A percentile compares a stretch with the other conserved stretches of the same genome.
phyloP scores from a whole-genome alignment of 2,888 invertebrate genomes.

The Ophion costatus region DNA sequence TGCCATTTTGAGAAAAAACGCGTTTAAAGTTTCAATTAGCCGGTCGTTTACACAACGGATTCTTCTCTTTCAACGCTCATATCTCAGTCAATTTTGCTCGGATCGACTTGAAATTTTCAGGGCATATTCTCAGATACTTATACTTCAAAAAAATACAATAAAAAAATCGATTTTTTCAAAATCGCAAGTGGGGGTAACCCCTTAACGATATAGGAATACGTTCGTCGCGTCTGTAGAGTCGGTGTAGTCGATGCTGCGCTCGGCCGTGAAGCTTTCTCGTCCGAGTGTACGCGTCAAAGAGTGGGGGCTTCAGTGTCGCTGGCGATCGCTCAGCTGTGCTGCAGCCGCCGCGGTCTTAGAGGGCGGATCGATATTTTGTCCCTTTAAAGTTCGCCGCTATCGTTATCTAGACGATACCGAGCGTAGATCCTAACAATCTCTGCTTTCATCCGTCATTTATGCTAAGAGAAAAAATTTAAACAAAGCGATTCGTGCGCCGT shows the following conservation, averaged over 20 bases:
- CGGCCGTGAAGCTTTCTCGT: not conserved
- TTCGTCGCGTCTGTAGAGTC: not conserved
- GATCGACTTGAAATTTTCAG: no score
- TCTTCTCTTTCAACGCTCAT: no score
- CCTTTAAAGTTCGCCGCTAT: not conserved
- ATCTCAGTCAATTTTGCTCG: no score
- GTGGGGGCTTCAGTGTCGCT: not conserved
- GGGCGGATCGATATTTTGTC: not conserved
- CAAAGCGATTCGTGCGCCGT: slow-evolving; percentile 55
- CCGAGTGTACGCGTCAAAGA: not conserved
- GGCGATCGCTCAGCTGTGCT: not conserved
- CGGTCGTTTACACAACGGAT: no score
- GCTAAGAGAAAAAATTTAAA: not conserved
- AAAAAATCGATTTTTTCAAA: no score
- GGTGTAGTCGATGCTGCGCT: not conserved
- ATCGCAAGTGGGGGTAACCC: no score
- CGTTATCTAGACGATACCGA: not conserved
- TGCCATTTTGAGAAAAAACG: no score
- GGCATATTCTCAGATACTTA: no score
- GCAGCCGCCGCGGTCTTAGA: not conserved
- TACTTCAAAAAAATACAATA: no score
- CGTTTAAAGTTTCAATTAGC: no score
- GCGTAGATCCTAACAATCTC: not conserved
- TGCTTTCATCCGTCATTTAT: not conserved
- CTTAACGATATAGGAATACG: no score